Conservation (phyloP, 2,113 vertebrate genomes). For the Haemorhous mexicanus region DNA sequence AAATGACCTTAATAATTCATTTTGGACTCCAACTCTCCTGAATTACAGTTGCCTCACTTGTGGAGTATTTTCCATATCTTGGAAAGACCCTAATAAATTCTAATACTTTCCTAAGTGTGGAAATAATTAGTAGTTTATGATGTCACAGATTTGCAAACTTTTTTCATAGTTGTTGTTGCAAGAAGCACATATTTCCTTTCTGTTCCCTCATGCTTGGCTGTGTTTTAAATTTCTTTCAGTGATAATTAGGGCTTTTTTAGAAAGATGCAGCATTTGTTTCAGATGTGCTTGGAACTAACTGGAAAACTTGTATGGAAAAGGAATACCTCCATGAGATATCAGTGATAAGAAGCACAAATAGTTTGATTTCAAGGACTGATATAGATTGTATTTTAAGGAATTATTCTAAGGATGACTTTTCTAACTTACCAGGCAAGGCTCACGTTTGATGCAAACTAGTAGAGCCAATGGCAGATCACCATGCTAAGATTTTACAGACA, state of each 20-base stretch:
- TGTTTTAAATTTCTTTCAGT: neutral
- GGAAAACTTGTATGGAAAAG: neutral
- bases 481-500: neutral
- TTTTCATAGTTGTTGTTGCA: slow-evolving; percentile 39
- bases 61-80: slow-evolving; percentile 42
- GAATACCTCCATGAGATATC: neutral
- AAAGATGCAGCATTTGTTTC: neutral
- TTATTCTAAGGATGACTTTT: neutral
- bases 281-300: neutral
- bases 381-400: neutral
- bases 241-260: neutral
- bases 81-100: slow-evolving; percentile 48
- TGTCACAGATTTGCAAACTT: slow-evolving; percentile 34
- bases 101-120: slow-evolving; percentile 53
- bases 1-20: slow-evolving; percentile 50
- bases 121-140: slow-evolving; percentile 57
- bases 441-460: rapidly evolving
- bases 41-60: slow-evolving; percentile 42
- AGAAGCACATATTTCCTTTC: neutral
- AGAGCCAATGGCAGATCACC: neutral
- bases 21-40: slow-evolving; percentile 22
- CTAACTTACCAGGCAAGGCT: neutral
- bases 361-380: neutral
- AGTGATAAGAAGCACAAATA: neutral
- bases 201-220: neutral